Base-by-base conservation (phyloP, 37 sponge, comb jelly and placozoan genomes). In the Crambe crambe region DNA sequence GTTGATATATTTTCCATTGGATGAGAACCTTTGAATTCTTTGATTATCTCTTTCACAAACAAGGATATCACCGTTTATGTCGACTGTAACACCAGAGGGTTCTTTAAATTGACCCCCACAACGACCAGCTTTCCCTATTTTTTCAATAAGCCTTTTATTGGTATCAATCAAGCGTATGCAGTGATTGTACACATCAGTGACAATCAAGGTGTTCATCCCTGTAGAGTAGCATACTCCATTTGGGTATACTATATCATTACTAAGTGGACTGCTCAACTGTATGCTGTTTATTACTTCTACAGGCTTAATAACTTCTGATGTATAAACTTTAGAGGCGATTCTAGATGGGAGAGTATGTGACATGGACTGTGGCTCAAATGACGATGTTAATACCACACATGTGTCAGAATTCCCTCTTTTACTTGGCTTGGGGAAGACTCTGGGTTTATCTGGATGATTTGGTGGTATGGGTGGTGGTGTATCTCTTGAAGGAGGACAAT, bases 181-280 rank as follows among this genome's bases (percentile, higher is more conserved):
- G 68, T 75, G 68, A 56, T 75, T 74, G 76, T 35, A 65, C 2
- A 75, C 56, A 31, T 83, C 84, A 37, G 51, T 83, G 43, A 83
- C 84, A 12, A 75, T 41, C 35, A 83, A 36, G 1, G 31, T 56
- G 2, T 56, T 36, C 17, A 76, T 25, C n/a, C 27, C 67, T 2
- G 47, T 66, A 3, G 60, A 75, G 51, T 67, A 78, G 68, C 78
- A 78, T 1, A 78, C 68, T 0, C 78, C 78, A 66, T 43, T 40
- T 6, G 78, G 78, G n/a, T 78, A 78, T 15, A 78, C 78, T 10
- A 15, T 78, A 5, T 78, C 78, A 26, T 65, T 36, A 21, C 23
- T 42, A 18, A 39, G 23, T 1, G 37, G 62, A 15, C 36, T 23
- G 21, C 51, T 41, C 35, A 78, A 40, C 31, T 67, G 32, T 25